Percentiles rank a stretch among this genome's conserved stretches.
These are phyloP conservation scores for Platichthys flesus DNA, from an alignment of 2,113 vertebrate genomes.

Conservation along the genomic window DNA sequence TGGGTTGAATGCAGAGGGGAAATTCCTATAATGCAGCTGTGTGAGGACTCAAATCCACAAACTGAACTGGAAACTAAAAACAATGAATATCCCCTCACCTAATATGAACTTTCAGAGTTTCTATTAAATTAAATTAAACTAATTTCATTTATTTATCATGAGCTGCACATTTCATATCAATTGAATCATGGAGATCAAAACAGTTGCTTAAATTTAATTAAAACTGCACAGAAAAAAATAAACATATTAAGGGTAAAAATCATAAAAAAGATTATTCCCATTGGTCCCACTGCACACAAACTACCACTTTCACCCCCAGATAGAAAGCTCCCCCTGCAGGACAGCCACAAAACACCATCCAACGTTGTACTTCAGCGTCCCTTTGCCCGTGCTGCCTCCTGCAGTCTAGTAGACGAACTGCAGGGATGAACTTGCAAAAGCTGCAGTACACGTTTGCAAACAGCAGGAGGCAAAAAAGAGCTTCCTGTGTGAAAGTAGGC, in stretches of 20 bases:
- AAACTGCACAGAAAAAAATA: no score
- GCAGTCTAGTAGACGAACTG: conserved; percentile 1
- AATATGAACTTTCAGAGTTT: no score
- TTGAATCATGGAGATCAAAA: no score
- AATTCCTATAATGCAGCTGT: no score
- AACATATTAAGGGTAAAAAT: no score
- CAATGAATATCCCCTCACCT: no score
- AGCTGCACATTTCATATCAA: background rate
- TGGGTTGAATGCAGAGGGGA: no score
- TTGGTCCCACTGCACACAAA: background rate
- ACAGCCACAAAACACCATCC: background rate
- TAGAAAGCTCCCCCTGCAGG: conserved; percentile 50
- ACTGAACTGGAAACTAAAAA: no score
- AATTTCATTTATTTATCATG: no score
- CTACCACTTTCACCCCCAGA: background rate
- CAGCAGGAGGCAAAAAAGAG: conserved; percentile 68
- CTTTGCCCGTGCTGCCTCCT: conserved; percentile 36
- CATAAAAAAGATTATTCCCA: background rate
- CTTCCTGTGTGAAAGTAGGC: conserved; percentile 62
- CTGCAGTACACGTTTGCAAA: background rate
- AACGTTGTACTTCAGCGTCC: background rate
- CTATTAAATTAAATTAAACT: no score
- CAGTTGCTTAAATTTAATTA: no score
- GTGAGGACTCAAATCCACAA: no score
- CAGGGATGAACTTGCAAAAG: background rate